Conservation (phyloP, 1,140 invertebrate species). For the Holotrichia oblita region DNA sequence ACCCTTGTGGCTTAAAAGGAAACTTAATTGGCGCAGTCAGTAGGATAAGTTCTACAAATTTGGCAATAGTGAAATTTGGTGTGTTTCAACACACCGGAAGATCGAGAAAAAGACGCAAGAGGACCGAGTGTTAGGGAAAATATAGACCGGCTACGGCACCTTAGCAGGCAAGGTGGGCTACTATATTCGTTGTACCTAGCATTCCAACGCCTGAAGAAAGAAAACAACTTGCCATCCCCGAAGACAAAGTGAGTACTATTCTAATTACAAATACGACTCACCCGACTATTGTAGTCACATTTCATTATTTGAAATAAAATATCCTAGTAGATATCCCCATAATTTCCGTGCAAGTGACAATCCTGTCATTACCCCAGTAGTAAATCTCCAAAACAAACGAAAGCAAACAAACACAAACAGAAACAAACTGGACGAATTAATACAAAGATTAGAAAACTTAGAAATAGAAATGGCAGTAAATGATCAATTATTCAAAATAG, state of each 20-base stretch:
- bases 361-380: background rate
- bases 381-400: background rate
- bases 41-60: background rate
- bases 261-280: background rate
- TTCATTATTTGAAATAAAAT: background rate
- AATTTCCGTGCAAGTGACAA: background rate
- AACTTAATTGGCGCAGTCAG: background rate
- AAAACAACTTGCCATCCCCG: background rate
- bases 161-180: background rate
- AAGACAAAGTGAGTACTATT: background rate
- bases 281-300: constrained; percentile 2
- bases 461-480: background rate
- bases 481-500: background rate
- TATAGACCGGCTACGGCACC: background rate
- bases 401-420: background rate
- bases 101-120: background rate
- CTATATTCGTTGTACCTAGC: constrained; percentile 5
- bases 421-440: background rate
- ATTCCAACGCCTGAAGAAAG: background rate
- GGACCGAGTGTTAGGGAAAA: constrained; percentile 11
- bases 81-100: background rate
- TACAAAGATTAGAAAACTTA: background rate
- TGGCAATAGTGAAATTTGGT: constrained; percentile 7
- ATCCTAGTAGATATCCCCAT: constrained; percentile 7
- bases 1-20: no score